Percentiles rank a stretch among this genome's conserved stretches.
These are phyloP conservation scores for Lissonota sp. DNA, from an alignment of 2,888 invertebrate species.

Conservation along the genomic window DNA sequence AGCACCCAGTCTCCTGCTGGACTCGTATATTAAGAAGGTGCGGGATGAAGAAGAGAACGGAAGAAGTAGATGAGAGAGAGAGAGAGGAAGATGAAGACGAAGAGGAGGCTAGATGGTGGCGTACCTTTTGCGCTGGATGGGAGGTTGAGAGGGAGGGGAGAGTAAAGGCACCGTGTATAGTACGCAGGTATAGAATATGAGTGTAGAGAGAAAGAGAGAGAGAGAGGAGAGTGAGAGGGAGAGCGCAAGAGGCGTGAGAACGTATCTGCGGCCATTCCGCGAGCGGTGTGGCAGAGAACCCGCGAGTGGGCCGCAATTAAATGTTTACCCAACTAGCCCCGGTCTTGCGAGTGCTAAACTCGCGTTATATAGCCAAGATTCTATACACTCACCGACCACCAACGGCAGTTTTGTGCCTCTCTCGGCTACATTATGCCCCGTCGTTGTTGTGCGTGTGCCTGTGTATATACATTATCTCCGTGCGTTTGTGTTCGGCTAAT, in stretches of 20 bases:
- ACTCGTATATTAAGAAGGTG: constrained; percentile 25
- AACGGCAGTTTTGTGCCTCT: constrained; percentile 46
- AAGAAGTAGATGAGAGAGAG: constrained; percentile 4
- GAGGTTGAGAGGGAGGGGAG: constrained; percentile 34
- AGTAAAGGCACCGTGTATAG: constrained; percentile 39
- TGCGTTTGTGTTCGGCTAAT: constrained; percentile 66
- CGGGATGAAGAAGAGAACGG: constrained; percentile 20
- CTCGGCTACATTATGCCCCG: constrained; percentile 26
- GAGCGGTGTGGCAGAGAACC: constrained; percentile 62
- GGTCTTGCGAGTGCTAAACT: constrained; percentile 63
- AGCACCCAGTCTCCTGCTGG: constrained; percentile 30
- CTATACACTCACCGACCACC: constrained; percentile 52
- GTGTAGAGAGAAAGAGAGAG: constrained; percentile 42
- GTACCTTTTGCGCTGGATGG: constrained; percentile 43
- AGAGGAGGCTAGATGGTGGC: constrained; percentile 33
- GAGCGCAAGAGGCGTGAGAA: constrained; percentile 74
- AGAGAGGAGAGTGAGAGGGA: constrained; percentile 56
- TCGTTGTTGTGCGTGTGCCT: constrained; percentile 11
- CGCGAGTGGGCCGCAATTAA: constrained; percentile 72
- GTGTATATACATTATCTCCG: constrained; percentile 59
- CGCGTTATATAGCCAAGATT: constrained; percentile 56
- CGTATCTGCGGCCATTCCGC: constrained; percentile 75
- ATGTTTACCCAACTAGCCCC: constrained; percentile 71
- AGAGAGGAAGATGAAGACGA: constrained; percentile 34
- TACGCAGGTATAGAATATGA: constrained; percentile 32